Evolutionary conservation across 2,888 invertebrate genomes (phyloP).

Genomic region (Acleris cristana): DNA sequence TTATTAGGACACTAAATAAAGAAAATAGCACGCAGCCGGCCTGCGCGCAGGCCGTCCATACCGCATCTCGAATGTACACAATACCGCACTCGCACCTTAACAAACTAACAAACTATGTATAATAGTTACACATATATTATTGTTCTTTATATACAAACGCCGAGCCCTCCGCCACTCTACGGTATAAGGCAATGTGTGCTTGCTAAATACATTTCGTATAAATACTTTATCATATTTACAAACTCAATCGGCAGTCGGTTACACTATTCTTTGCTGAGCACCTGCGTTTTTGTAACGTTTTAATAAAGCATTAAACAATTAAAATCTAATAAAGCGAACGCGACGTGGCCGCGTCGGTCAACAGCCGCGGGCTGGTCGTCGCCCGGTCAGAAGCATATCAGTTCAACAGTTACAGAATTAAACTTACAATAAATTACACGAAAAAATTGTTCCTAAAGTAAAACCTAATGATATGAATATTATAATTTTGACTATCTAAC

Average conservation of each 20-base stretch:
- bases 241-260: conserved; percentile 71
- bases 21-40: conserved; percentile 72
- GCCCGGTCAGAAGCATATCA: conserved; percentile 46
- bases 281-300: conserved; percentile 67
- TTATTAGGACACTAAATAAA: conserved; percentile 78
- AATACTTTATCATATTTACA: conserved; percentile 77
- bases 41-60: conserved; percentile 51
- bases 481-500: conserved; percentile 81
- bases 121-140: conserved; percentile 73
- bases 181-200: conserved; percentile 71
- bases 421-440: conserved; percentile 65
- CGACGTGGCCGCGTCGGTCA: conserved; percentile 26
- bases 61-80: conserved; percentile 67
- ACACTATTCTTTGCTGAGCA: conserved; percentile 62
- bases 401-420: conserved; percentile 62
- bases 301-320: conserved; percentile 70
- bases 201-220: conserved; percentile 65
- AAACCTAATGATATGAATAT: conserved; percentile 83
- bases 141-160: conserved; percentile 78
- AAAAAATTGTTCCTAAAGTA: conserved; percentile 77
- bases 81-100: conserved; percentile 72
- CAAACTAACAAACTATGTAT: conserved; percentile 78
- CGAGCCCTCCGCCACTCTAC: conserved; percentile 66
- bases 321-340: conserved; percentile 58
- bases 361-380: conserved; percentile 11